phyloP scores from a whole-genome alignment of 2,888 invertebrate species.

The Chydorus sphaericus region DNA sequence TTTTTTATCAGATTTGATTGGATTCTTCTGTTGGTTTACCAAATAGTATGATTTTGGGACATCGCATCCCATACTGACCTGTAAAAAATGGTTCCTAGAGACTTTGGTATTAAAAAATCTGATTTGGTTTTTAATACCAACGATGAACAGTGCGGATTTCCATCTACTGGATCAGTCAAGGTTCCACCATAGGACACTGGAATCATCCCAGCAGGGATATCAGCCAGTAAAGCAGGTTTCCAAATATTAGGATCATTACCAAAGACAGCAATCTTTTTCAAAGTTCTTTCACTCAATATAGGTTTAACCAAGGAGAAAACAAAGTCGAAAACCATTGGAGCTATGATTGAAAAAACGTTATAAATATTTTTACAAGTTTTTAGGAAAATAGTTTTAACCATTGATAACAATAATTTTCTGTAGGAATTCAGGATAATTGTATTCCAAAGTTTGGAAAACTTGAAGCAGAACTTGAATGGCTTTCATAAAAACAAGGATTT shows the following conservation, averaged over 20 bases:
- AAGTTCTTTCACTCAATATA: constrained; percentile 31
- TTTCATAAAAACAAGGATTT: too few relatives aligned
- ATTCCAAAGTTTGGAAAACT: too few relatives aligned
- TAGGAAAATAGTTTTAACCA: too few relatives aligned
- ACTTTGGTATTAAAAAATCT: background rate
- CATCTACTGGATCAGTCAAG: constrained; percentile 53
- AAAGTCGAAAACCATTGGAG: too few relatives aligned
- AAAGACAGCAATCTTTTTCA: constrained; percentile 30
- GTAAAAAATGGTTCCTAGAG: background rate
- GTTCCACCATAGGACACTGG: constrained; percentile 64
- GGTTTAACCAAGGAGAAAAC: constrained; percentile 31
- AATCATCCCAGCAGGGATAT: constrained; percentile 50
- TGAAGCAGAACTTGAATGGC: too few relatives aligned
- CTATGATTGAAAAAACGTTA: too few relatives aligned
- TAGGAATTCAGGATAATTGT: too few relatives aligned
- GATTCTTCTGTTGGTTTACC: background rate
- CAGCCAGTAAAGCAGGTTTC: constrained; percentile 41
- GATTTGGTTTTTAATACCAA: constrained; percentile 39
- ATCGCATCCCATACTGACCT: constrained; percentile 10
- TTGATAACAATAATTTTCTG: too few relatives aligned
- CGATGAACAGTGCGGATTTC: constrained; percentile 54
- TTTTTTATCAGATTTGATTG: background rate
- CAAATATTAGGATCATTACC: background rate
- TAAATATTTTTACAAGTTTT: too few relatives aligned
- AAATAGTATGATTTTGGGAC: constrained; percentile 8